Evolutionary conservation across 2,888 invertebrate species (phyloP).

Genomic region (Aphrophora alni): DNA sequence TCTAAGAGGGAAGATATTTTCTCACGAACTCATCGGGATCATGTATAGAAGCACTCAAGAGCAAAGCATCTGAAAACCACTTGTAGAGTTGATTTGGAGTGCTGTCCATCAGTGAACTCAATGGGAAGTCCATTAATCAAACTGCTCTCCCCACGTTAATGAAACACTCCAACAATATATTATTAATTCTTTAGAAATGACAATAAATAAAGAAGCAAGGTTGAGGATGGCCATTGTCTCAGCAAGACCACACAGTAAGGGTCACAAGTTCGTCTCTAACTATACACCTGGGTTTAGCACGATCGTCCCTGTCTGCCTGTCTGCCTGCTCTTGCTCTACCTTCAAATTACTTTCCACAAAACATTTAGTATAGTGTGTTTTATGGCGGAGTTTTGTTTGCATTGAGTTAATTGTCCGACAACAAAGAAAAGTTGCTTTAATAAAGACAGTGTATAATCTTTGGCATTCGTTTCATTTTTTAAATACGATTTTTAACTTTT

Average conservation of each 20-base stretch:
- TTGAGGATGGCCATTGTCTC: not conserved
- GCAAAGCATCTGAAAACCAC: not conserved
- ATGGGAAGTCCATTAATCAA: slow-evolving; percentile 25
- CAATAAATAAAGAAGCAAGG: slow-evolving; percentile 24
- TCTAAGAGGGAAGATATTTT: not conserved
- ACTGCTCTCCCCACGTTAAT: slow-evolving; percentile 19
- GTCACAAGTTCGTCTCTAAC: not conserved
- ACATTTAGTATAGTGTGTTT: not conserved
- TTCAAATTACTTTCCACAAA: too few species aligned
- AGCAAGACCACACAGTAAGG: not conserved
- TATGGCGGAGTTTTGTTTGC: not conserved
- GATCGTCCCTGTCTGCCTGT: too few species aligned
- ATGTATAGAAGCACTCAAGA: not conserved
- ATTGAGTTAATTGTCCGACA: not conserved
- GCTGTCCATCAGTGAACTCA: not conserved
- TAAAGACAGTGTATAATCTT: too few species aligned
- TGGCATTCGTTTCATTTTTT: too few species aligned
- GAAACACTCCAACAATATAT: slow-evolving; percentile 36
- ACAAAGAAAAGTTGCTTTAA: too few species aligned
- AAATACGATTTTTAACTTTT: too few species aligned
- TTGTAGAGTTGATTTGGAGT: not conserved
- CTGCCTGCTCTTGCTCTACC: too few species aligned
- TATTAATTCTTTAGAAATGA: slow-evolving; percentile 36
- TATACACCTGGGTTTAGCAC: slow-evolving; percentile 2
- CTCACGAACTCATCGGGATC: not conserved